These are phyloP conservation scores for Hedya salicella DNA, from an alignment of 2,888 invertebrate genomes.

Conservation along the genomic window DNA sequence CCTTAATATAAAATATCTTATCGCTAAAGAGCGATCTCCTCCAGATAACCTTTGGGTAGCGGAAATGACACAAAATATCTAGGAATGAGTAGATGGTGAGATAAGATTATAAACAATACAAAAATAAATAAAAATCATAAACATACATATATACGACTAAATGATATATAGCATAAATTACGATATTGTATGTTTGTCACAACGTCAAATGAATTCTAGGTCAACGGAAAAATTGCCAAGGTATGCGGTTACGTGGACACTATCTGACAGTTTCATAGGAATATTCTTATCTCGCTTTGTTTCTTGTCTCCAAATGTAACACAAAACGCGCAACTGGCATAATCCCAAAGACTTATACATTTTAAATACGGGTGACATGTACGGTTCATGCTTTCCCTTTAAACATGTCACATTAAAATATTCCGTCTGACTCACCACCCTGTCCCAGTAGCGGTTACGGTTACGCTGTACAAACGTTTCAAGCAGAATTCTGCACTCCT, in stretches of 20 bases:
- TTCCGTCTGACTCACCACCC: conserved; percentile 12
- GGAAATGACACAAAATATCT: too few species aligned
- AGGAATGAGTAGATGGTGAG: too few species aligned
- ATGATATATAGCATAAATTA: too few species aligned
- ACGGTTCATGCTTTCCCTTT: neutral
- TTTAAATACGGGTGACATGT: neutral
- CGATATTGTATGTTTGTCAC: neutral
- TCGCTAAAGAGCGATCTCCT: too few species aligned
- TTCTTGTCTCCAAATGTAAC: neutral
- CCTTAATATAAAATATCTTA: too few species aligned
- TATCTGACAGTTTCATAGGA: conserved; percentile 35
- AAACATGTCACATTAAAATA: conserved; percentile 4
- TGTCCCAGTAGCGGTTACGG: conserved; percentile 6
- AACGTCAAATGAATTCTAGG: conserved; percentile 50
- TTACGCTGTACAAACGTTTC: neutral
- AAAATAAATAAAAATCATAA: too few species aligned
- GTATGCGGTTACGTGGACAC: conserved; percentile 51
- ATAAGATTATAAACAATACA: too few species aligned
- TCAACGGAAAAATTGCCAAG: conserved; percentile 64
- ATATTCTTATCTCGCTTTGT: conserved; percentile 33
- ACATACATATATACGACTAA: too few species aligned
- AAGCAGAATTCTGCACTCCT: neutral
- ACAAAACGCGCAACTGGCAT: too few species aligned
- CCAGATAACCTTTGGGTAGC: too few species aligned
- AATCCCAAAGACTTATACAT: neutral